Evolutionary conservation across 2,113 vertebrate species (phyloP).

Genomic region (Genyomyrus donnyi): DNA sequence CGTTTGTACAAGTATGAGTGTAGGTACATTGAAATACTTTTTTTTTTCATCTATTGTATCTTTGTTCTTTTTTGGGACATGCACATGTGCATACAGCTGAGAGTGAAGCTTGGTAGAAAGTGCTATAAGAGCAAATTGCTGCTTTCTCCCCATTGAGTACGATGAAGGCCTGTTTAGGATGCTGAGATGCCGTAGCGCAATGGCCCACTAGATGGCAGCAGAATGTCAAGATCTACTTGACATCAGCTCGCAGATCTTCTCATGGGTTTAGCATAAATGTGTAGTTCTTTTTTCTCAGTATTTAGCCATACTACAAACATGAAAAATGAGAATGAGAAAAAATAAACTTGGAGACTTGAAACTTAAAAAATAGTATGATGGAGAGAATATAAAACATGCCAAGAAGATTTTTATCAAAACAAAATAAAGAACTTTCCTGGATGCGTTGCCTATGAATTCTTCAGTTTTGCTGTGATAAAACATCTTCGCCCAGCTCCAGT

Average conservation of each 20-base stretch:
- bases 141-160: neutral
- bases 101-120: neutral
- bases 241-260: neutral
- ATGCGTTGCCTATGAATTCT: neutral
- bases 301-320: neutral
- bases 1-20: neutral
- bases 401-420: neutral
- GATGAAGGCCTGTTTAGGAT: neutral
- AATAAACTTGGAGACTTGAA: neutral
- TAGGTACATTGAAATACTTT: neutral
- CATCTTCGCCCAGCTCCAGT: neutral
- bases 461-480: neutral
- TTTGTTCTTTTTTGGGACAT: neutral
- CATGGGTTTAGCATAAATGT: neutral
- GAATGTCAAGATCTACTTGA: conserved; percentile 1
- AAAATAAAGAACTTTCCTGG: neutral
- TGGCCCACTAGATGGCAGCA: conserved; percentile 38
- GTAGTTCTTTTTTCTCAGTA: neutral
- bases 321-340: neutral
- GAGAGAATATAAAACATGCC: neutral
- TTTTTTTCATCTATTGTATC: neutral
- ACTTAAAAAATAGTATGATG: neutral
- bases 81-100: neutral
- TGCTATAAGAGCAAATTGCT: neutral
- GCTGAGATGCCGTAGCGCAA: neutral